Evolutionary conservation across 2,113 vertebrate species (phyloP).

Genomic region (Neofelis nebulosa): DNA sequence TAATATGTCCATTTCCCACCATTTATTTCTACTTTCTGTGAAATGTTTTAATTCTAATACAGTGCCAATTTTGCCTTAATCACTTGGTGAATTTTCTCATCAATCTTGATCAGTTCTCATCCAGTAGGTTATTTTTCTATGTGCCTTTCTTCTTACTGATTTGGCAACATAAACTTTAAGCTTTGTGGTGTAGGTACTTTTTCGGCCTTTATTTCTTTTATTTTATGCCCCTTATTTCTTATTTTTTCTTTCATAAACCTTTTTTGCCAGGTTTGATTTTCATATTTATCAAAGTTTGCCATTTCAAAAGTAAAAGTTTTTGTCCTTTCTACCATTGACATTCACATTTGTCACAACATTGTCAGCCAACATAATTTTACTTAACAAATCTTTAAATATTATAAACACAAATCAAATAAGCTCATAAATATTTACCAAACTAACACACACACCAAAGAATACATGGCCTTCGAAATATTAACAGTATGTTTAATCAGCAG

Average conservation of each 20-base stretch:
- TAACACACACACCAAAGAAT: slow-evolving; percentile 52
- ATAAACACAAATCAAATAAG: slow-evolving; percentile 31
- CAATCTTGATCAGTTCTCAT: slow-evolving; percentile 39
- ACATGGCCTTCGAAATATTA: slow-evolving; percentile 75
- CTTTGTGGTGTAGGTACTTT: background rate
- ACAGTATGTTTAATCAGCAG: slow-evolving; percentile 73
- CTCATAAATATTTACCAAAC: slow-evolving; percentile 76
- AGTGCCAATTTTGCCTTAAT: slow-evolving; percentile 54
- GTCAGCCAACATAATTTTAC: slow-evolving; percentile 67
- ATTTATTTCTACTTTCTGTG: slow-evolving; percentile 4
- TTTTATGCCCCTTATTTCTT: slow-evolving; percentile 12
- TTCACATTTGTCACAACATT: slow-evolving; percentile 64
- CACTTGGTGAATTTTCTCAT: slow-evolving; percentile 34
- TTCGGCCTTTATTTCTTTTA: background rate
- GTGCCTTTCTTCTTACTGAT: background rate
- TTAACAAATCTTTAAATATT: slow-evolving; percentile 55
- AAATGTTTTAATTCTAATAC: slow-evolving; percentile 42
- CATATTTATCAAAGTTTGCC: slow-evolving; percentile 44
- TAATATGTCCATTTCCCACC: background rate
- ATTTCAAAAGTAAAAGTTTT: slow-evolving; percentile 71
- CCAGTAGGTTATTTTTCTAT: background rate
- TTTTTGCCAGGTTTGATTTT: slow-evolving; percentile 1
- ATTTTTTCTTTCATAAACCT: background rate
- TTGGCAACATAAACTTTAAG: background rate
- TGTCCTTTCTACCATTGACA: slow-evolving; percentile 47